phyloP scores from a whole-genome alignment of 2,113 vertebrate species.

The Galemys pyrenaicus region DNA sequence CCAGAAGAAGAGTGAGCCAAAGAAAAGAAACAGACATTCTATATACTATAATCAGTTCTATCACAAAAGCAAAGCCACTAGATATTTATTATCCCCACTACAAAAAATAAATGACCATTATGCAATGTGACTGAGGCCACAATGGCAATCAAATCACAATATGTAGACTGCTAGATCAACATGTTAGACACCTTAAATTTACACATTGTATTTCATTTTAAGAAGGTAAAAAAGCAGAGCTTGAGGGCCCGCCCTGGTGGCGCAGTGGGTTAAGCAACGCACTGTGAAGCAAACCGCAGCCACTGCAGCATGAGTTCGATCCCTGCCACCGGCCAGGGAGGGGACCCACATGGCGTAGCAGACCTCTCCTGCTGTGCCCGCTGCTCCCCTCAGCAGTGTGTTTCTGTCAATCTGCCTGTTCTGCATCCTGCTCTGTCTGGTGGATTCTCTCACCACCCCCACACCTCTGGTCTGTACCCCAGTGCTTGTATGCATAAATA shows the following conservation, averaged over 20 bases:
- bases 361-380: too few relatives aligned
- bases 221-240: neutral
- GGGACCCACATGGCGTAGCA: too few relatives aligned
- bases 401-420: too few relatives aligned
- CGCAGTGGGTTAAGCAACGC: too few relatives aligned
- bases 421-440: too few relatives aligned
- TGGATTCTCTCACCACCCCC: too few relatives aligned
- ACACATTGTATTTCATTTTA: neutral
- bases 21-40: conserved; percentile 5
- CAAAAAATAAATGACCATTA: neutral
- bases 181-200: neutral
- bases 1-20: conserved; percentile 39
- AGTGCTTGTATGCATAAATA: too few relatives aligned
- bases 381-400: too few relatives aligned
- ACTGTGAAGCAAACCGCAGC: too few relatives aligned
- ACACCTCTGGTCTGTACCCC: too few relatives aligned
- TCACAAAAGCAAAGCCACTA: conserved; percentile 35
- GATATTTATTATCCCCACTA: neutral
- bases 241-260: neutral
- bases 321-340: too few relatives aligned
- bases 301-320: too few relatives aligned
- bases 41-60: neutral
- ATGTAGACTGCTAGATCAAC: neutral
- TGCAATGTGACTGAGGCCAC: neutral
- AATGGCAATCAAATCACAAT: neutral